phyloP scores from a whole-genome alignment of 2,113 vertebrate species.

The Sapajus apella region DNA sequence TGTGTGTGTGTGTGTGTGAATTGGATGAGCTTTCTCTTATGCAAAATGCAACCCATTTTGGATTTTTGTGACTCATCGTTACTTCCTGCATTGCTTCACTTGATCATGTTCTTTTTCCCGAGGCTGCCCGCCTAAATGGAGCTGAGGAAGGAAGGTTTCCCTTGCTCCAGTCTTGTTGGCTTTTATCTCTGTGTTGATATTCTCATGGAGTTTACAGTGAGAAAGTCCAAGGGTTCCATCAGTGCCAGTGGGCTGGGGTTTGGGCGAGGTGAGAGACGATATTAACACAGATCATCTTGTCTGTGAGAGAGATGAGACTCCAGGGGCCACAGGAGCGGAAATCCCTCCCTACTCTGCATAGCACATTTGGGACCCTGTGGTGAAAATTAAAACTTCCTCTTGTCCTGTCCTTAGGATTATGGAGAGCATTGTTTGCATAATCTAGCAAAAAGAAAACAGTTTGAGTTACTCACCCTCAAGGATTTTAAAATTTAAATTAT shows the following conservation, averaged over 20 bases:
- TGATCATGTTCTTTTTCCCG: not conserved
- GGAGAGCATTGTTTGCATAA: not conserved
- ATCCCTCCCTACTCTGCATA: not conserved
- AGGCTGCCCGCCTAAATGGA: not conserved
- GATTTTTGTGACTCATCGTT: slow-evolving; percentile 50
- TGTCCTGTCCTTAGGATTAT: not conserved
- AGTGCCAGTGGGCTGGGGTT: not conserved
- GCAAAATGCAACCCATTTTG: slow-evolving; percentile 59
- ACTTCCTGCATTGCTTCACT: not conserved
- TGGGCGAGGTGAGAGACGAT: not conserved
- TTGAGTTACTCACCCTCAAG: not conserved
- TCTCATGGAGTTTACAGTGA: not conserved
- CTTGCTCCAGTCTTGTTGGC: not conserved
- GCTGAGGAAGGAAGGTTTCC: not conserved
- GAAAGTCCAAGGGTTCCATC: not conserved
- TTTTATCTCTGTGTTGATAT: not conserved
- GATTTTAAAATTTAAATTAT: not conserved
- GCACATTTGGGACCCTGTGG: not conserved
- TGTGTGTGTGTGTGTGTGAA: not conserved
- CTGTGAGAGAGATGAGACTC: not conserved
- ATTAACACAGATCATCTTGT: not conserved
- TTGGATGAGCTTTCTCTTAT: slow-evolving; percentile 46
- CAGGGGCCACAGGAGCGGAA: not conserved
- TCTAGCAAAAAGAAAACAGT: not conserved
- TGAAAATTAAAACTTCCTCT: not conserved